Conservation (phyloP, 2,113 vertebrate genomes). For the Oxygymnocypris stewartii region DNA sequence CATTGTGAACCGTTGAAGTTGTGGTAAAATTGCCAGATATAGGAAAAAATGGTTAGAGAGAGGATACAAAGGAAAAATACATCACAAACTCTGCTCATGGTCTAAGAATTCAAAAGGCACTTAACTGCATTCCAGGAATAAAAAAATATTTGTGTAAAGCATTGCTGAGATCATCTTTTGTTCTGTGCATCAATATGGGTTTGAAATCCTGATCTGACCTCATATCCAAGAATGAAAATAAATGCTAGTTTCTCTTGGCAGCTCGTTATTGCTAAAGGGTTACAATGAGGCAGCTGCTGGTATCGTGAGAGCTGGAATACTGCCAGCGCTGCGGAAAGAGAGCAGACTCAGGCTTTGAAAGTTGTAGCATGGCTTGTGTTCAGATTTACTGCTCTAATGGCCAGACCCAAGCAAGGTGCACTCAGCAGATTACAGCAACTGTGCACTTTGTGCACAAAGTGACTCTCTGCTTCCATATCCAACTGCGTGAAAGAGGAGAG, state of each 20-base stretch:
- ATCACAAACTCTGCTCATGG: not conserved
- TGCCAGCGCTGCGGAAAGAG: slow-evolving; percentile 74
- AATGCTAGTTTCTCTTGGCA: not conserved
- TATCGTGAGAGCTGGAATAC: slow-evolving; percentile 46
- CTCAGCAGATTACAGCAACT: slow-evolving; percentile 45
- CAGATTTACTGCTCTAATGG: slow-evolving; percentile 69
- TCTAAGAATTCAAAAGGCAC: not conserved
- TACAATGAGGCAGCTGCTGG: slow-evolving; percentile 49
- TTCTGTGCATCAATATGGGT: slow-evolving; percentile 7
- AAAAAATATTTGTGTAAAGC: not conserved
- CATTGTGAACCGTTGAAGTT: not conserved
- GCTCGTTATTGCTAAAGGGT: slow-evolving; percentile 40
- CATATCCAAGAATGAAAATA: slow-evolving; percentile 1
- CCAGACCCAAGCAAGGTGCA: slow-evolving; percentile 35
- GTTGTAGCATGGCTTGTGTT: slow-evolving; percentile 54
- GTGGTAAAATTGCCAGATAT: not conserved
- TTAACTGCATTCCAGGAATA: not conserved
- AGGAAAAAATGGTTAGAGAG: not conserved
- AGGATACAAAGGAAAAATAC: not conserved
- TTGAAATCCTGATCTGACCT: slow-evolving; percentile 29
- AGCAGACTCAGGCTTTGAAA: slow-evolving; percentile 49
- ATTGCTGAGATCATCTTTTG: not conserved
- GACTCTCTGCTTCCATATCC: not conserved
- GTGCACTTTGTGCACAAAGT: slow-evolving; percentile 1
- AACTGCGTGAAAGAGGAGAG: not conserved